phyloP scores from a whole-genome alignment of 2,113 vertebrate species.

The Ammodytes marinus region DNA sequence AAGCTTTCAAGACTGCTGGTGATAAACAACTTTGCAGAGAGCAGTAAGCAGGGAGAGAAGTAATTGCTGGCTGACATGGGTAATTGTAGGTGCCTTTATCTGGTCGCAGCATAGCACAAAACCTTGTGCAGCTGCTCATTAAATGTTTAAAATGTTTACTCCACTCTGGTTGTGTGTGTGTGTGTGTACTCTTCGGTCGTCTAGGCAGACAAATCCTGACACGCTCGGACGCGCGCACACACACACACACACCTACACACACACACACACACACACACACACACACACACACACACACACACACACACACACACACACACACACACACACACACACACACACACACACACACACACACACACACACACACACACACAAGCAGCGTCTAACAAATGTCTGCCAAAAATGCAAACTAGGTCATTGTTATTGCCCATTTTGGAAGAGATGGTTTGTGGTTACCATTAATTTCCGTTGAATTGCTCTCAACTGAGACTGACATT shows the following conservation, averaged over 20 bases:
- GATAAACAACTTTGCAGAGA: slow-evolving; percentile 66
- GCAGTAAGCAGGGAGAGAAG: slow-evolving; percentile 42
- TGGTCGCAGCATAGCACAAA: slow-evolving; percentile 61
- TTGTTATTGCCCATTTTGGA: slow-evolving; percentile 31
- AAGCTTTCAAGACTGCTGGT: slow-evolving; percentile 41
- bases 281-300: slow-evolving; percentile 15
- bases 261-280: slow-evolving; percentile 5
- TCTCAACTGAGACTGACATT: slow-evolving; percentile 7
- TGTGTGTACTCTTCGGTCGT: slow-evolving; percentile 14
- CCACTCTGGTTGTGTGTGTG: slow-evolving; percentile 6
- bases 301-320: slow-evolving; percentile 16
- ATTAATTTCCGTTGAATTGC: slow-evolving; percentile 34
- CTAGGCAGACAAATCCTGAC: background rate
- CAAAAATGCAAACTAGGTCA: slow-evolving; percentile 47
- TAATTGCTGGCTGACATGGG: slow-evolving; percentile 72
- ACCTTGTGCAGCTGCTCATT: slow-evolving; percentile 53
- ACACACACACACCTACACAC: slow-evolving; percentile 7
- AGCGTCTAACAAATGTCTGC: slow-evolving; percentile 26
- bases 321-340: slow-evolving; percentile 21
- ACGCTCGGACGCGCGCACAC: background rate
- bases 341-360: no score
- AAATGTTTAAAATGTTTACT: slow-evolving; percentile 51
- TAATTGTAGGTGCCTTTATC: slow-evolving; percentile 74
- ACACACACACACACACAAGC: slow-evolving; percentile 18
- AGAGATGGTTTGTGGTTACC: background rate